A percentile compares a stretch with the other conserved stretches of the same genome.
phyloP scores from a whole-genome alignment of 2,113 vertebrate species.

The Daphoenositta chrysoptera region DNA sequence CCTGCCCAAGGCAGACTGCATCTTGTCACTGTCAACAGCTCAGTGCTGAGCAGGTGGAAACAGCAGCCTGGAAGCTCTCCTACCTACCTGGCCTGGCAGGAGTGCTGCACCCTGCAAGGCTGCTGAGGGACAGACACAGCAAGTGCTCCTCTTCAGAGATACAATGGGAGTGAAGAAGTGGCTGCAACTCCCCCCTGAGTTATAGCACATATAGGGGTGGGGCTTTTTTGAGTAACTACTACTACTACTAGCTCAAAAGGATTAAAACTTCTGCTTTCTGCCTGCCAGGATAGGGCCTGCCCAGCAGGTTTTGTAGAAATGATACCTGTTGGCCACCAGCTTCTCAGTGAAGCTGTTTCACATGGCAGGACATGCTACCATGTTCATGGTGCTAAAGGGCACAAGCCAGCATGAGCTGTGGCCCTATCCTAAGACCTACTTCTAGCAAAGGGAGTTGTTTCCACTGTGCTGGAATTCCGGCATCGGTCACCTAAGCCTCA shows the following conservation, averaged over 20 bases:
- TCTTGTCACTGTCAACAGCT: neutral
- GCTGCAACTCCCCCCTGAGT: neutral
- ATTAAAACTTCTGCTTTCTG: neutral
- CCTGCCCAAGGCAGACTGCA: neutral
- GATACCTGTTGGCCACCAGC: neutral
- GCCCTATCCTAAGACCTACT: neutral
- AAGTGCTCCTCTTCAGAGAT: neutral
- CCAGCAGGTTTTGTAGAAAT: neutral
- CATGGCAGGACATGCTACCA: fast-evolving
- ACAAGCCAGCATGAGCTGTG: neutral
- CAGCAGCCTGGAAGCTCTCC: neutral
- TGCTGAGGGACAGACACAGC: neutral
- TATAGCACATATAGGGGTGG: neutral
- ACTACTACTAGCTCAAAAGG: neutral
- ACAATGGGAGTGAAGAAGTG: neutral
- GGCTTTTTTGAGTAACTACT: neutral
- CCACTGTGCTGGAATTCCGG: neutral
- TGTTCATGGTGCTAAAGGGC: neutral
- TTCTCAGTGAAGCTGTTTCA: neutral
- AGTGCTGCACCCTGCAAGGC: neutral
- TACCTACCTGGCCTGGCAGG: neutral
- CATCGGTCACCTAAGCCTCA: neutral
- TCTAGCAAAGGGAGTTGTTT: neutral
- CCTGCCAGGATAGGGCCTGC: neutral
- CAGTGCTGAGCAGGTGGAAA: neutral